phyloP scores from a whole-genome alignment of 2,888 invertebrate genomes.

The Phalangium opilio region DNA sequence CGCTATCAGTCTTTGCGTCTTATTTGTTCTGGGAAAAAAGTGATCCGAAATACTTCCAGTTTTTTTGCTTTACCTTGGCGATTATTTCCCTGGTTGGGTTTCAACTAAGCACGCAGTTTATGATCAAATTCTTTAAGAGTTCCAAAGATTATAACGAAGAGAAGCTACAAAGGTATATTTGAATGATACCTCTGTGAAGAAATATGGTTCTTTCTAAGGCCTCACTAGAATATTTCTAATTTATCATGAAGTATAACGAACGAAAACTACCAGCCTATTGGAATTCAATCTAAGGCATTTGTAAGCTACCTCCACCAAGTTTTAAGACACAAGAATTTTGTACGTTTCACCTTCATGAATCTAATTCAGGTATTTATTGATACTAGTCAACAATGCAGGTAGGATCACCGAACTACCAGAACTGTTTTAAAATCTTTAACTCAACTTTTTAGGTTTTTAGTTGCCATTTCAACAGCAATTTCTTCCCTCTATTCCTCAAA shows the following conservation, averaged over 20 bases:
- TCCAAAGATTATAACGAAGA: too few species aligned
- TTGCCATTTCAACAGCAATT: conserved; percentile 3
- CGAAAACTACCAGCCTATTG: too few species aligned
- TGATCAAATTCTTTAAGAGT: too few species aligned
- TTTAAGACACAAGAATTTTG: background rate
- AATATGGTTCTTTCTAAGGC: too few species aligned
- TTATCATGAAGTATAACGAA: too few species aligned
- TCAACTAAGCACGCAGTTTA: background rate
- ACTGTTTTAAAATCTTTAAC: background rate
- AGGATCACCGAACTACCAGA: too few species aligned
- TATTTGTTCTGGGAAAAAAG: background rate
- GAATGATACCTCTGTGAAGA: too few species aligned
- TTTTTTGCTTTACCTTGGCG: background rate
- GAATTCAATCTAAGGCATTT: background rate
- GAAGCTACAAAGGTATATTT: too few species aligned
- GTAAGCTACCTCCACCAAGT: background rate
- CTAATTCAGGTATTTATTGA: background rate
- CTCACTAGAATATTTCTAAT: too few species aligned
- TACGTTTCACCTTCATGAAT: conserved; percentile 2
- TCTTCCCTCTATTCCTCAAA: conserved; percentile 1
- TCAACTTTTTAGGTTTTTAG: background rate
- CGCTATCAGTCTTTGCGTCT: conserved; percentile 1
- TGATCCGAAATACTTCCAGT: background rate
- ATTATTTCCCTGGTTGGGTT: background rate
- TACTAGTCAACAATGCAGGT: background rate